phyloP scores from a whole-genome alignment of 2,113 vertebrate genomes.

The Rana temporaria region DNA sequence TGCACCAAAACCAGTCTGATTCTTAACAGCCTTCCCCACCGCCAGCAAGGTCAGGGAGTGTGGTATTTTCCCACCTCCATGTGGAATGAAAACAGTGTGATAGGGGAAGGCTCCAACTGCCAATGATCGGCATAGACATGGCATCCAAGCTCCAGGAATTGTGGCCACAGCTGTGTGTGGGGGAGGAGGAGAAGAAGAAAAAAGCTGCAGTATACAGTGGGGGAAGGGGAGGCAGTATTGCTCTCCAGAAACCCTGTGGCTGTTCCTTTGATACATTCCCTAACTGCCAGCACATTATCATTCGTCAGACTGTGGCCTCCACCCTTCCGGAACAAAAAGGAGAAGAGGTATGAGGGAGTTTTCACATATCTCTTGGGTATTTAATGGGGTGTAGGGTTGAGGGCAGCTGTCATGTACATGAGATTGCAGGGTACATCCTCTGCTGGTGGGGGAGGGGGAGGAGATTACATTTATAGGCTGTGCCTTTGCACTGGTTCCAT shows the following conservation, averaged over 20 bases:
- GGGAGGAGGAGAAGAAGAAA: conserved; percentile 38
- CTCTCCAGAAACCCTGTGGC: conserved; percentile 53
- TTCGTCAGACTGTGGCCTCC: conserved; percentile 53
- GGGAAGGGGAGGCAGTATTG: conserved; percentile 41
- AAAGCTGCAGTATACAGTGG: conserved; percentile 51
- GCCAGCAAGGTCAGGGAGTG: background rate
- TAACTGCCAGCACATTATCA: conserved; percentile 57
- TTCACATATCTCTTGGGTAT: conserved; percentile 50
- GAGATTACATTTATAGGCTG: background rate
- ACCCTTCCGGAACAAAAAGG: conserved; percentile 45
- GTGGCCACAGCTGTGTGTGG: conserved; percentile 47
- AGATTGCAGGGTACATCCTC: conserved; percentile 11
- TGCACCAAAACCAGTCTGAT: background rate
- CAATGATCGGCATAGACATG: conserved; percentile 31
- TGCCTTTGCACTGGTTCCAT: background rate
- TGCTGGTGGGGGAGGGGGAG: conserved; percentile 3
- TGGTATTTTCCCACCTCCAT: background rate
- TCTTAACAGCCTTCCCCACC: background rate
- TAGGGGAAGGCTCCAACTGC: conserved; percentile 34
- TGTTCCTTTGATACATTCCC: conserved; percentile 54
- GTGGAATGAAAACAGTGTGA: background rate
- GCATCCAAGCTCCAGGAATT: conserved; percentile 44
- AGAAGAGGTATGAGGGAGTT: conserved; percentile 55
- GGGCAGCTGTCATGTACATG: conserved; percentile 25
- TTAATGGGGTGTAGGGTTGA: conserved; percentile 16